Percentiles rank a stretch among this genome's conserved stretches.
phyloP scores from a whole-genome alignment of 2,888 invertebrate genomes.

The Lochmaea capreae region DNA sequence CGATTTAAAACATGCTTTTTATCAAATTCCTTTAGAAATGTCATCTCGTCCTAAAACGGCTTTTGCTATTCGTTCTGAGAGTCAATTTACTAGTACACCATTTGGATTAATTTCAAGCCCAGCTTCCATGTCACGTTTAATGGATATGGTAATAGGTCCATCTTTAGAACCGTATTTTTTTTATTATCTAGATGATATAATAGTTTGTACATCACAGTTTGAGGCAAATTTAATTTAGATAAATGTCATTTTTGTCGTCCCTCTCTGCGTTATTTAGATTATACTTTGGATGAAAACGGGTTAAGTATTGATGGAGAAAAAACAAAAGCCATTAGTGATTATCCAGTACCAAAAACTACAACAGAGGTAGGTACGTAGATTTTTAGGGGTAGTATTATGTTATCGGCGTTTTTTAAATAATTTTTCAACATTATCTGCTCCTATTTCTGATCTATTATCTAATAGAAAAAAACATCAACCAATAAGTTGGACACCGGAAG shows the following conservation, averaged over 20 bases:
- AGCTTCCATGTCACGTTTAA: slow-evolving; percentile 32
- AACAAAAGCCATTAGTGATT: slow-evolving; percentile 15
- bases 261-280: slow-evolving; percentile 21
- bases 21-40: slow-evolving; percentile 48
- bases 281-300: slow-evolving; percentile 26
- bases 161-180: slow-evolving; percentile 39
- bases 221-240: slow-evolving; percentile 4
- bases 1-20: slow-evolving; percentile 53
- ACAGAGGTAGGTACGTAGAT: slow-evolving; percentile 38
- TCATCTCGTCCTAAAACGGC: background rate
- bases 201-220: slow-evolving; percentile 1
- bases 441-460: slow-evolving; percentile 39
- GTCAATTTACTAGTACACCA: slow-evolving; percentile 35
- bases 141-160: slow-evolving; percentile 45
- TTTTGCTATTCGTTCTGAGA: slow-evolving; percentile 30
- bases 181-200: slow-evolving; percentile 40
- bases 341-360: slow-evolving; percentile 28
- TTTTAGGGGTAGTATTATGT: slow-evolving; percentile 38
- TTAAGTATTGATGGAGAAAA: slow-evolving; percentile 29
- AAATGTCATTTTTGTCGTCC: slow-evolving; percentile 32
- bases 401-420: slow-evolving; percentile 36
- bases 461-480: slow-evolving; percentile 41
- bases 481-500: slow-evolving; percentile 37
- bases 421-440: slow-evolving; percentile 36
- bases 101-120: slow-evolving; percentile 39